Percentiles rank a stretch among this genome's conserved stretches.
phyloP scores from a whole-genome alignment of 2,113 vertebrate genomes.

The Urocolius indicus region DNA sequence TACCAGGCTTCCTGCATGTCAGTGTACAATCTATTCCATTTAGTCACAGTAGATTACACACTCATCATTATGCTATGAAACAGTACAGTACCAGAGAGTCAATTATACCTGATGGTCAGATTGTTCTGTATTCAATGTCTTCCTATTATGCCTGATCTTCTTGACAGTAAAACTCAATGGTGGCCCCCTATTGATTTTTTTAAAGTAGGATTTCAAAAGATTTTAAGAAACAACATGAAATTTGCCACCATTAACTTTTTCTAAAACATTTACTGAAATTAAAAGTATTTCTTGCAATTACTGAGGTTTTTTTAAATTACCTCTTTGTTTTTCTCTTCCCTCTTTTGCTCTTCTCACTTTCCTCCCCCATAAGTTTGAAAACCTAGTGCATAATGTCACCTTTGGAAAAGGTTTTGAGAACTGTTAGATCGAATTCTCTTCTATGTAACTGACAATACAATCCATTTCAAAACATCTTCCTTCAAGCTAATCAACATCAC shows the following conservation, averaged over 20 bases:
- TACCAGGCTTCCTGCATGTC: background rate
- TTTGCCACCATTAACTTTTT: background rate
- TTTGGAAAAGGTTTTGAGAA: background rate
- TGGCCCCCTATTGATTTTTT: background rate
- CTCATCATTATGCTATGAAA: background rate
- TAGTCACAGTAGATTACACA: background rate
- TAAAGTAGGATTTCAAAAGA: background rate
- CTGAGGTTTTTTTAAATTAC: background rate
- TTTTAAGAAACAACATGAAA: background rate
- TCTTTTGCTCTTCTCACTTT: background rate
- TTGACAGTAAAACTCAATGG: background rate
- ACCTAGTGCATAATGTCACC: background rate
- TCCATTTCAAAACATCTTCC: background rate
- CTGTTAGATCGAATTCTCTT: background rate
- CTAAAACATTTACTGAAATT: background rate
- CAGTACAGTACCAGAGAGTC: background rate
- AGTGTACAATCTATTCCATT: background rate
- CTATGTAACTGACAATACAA: background rate
- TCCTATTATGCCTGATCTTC: background rate
- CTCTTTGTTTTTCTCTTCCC: background rate
- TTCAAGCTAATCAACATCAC: background rate
- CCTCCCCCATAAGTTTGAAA: background rate
- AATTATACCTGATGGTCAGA: background rate
- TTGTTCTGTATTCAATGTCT: background rate
- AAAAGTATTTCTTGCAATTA: background rate